Evolutionary conservation across 2,888 invertebrate species (phyloP).

Genomic region (Drosophila silvestris): DNA sequence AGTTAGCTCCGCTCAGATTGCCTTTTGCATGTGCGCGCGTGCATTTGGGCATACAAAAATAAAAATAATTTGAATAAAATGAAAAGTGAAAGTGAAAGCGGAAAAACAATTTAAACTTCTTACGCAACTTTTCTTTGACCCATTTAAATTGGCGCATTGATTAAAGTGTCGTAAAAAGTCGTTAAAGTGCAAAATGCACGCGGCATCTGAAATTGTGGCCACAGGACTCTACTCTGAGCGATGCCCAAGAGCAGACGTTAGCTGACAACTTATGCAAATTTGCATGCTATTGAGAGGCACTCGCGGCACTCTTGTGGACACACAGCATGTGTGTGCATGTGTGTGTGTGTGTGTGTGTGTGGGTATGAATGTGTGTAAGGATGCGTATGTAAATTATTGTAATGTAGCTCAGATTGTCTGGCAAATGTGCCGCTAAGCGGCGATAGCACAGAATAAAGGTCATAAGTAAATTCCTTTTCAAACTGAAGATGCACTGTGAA

Average conservation of each 20-base stretch:
- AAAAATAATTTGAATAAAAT: not conserved
- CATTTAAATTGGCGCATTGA: constrained; percentile 47
- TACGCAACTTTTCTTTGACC: not conserved
- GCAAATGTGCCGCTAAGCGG: constrained; percentile 56
- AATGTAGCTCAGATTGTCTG: constrained; percentile 49
- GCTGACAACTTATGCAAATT: constrained; percentile 79
- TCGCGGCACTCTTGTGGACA: constrained; percentile 38
- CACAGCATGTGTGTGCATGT: constrained; percentile 7
- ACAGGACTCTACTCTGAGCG: constrained; percentile 30
- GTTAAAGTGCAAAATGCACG: constrained; percentile 52
- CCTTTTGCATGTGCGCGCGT: constrained; percentile 7
- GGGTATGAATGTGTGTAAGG: constrained; percentile 19
- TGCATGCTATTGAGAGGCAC: constrained; percentile 73
- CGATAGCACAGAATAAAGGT: constrained; percentile 62
- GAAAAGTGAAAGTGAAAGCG: constrained; percentile 31
- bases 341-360: constrained; percentile 8
- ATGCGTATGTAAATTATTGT: constrained; percentile 56
- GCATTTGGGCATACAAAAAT: not conserved
- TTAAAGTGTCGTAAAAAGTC: constrained; percentile 40
- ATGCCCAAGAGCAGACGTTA: constrained; percentile 52
- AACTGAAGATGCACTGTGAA: constrained; percentile 43
- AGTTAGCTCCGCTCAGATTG: constrained; percentile 35
- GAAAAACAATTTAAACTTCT: constrained; percentile 17
- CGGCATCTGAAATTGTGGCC: constrained; percentile 36
- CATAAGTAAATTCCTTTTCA: constrained; percentile 75